Base-by-base conservation (phyloP, 2,113 vertebrate genomes). In the Corvus cornix region DNA sequence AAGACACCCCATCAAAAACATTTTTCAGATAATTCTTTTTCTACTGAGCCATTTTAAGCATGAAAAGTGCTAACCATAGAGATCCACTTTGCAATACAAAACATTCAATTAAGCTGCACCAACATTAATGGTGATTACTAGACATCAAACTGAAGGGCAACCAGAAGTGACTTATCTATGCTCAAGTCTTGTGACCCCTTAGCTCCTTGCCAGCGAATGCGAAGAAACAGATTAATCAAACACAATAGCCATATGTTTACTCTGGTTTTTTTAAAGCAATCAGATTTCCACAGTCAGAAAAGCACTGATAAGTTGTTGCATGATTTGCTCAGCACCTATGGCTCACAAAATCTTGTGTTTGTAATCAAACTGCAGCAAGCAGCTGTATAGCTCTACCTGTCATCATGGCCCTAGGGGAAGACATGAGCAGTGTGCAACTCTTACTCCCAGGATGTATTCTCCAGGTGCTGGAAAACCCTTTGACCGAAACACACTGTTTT, bases 161-260 rank as follows among this genome's bases (percentile, higher is more conserved):
- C 35, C 53, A 94, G 44, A 94, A 63, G 53, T 13, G 52, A 92
- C 69, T 97, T 60, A 44, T 76, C 77, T 26, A 28, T 55, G 81
- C 74, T 93, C 7, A 37, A 67, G 77, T 83, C 76, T 81, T 76
- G 70, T 90, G 86, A 95, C 58, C 95, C 80, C 81, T 75, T 69
- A 39, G 3, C 53, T 96, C 60, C 87, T 95, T 97, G 84, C 91
- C 93, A 97, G 69, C 48, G 48, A 64, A 91, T 1, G 27, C 87
- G 87, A 98, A 93, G 89, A 75, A 97, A 95, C 31, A 91, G 67
- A 98, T 98, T 96, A 90, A 96, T 97, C 95, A 97, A 93, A 87
- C 95, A 93, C 76, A 95, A 95, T 41, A 35, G 89, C 93, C 91
- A 88, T 92, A 96, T 90, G 81, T 96, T 97, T 93, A 58, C 23